A percentile compares a stretch with the other conserved stretches of the same genome.
These are phyloP conservation scores for Proterorhinus semilunaris DNA, from an alignment of 2,113 vertebrate genomes.

Conservation along the genomic window DNA sequence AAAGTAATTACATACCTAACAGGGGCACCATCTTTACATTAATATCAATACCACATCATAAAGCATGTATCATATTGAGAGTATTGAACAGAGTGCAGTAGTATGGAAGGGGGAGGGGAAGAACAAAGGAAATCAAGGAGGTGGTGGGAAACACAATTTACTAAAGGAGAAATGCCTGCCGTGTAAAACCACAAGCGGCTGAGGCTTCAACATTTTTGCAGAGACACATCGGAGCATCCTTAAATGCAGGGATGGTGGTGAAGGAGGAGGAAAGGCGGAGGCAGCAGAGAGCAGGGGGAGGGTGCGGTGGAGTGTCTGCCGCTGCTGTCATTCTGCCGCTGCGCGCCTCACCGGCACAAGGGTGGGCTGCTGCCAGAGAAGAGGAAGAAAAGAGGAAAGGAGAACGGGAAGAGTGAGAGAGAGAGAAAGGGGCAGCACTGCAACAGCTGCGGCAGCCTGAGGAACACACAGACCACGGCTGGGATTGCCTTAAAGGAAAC, in stretches of 20 bases:
- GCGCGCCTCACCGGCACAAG: conserved; percentile 72
- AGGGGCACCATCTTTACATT: conserved; percentile 17
- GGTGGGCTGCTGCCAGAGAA: conserved; percentile 70
- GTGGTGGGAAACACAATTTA: conserved; percentile 44
- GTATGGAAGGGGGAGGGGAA: conserved; percentile 59
- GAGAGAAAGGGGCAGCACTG: conserved; percentile 72
- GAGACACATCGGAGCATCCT: conserved; percentile 64
- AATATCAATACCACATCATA: conserved; percentile 35
- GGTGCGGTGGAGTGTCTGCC: conserved; percentile 71
- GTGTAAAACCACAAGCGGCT: conserved; percentile 22
- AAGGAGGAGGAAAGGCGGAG: conserved; percentile 59
- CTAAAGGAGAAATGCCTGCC: conserved; percentile 24
- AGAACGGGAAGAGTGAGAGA: conserved; percentile 52
- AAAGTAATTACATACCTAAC: conserved; percentile 23
- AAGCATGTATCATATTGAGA: conserved; percentile 41
- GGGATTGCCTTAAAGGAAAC: conserved; percentile 47
- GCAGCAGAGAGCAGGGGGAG: conserved; percentile 64
- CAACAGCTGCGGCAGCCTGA: conserved; percentile 74
- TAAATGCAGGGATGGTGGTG: conserved; percentile 59
- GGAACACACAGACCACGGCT: conserved; percentile 53
- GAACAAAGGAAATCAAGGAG: conserved; percentile 71
- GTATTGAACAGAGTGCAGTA: conserved; percentile 52
- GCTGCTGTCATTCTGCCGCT: conserved; percentile 80
- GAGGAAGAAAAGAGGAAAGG: conserved; percentile 61
- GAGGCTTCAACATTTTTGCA: conserved; percentile 53